Conservation (phyloP, 1,140 invertebrate genomes). For the Zaprionus taronus region DNA sequence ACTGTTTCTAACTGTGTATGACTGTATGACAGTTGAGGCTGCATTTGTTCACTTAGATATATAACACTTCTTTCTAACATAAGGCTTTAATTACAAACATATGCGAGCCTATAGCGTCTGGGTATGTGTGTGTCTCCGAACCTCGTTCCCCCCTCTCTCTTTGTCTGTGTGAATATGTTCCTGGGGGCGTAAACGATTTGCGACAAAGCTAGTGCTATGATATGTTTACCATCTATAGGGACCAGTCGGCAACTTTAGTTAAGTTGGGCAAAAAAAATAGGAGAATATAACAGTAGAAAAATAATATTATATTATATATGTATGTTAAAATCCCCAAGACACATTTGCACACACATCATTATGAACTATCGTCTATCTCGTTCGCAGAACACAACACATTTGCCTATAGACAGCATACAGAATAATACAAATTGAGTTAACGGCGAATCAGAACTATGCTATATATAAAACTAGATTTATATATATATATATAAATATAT, state of each 20-base stretch:
- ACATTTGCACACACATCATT: constrained; percentile 2
- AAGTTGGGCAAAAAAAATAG: constrained; percentile 17
- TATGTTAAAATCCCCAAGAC: constrained; percentile 7
- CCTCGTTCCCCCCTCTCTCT: neutral
- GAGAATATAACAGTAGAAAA: constrained; percentile 14
- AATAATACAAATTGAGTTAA: constrained; percentile 54
- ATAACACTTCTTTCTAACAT: constrained; percentile 25
- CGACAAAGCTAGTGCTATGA: constrained; percentile 32
- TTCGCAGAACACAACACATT: neutral
- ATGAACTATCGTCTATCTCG: neutral
- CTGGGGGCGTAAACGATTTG: constrained; percentile 19
- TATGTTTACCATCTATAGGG: constrained; percentile 37
- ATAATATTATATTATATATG: neutral
- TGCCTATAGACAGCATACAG: constrained; percentile 20
- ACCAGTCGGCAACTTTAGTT: constrained; percentile 40
- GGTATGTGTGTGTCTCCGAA: constrained; percentile 4
- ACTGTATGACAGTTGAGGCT: constrained; percentile 55
- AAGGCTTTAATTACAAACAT: constrained; percentile 36
- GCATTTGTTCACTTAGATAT: constrained; percentile 31
- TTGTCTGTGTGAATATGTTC: constrained; percentile 6
- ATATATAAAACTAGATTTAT: constrained; percentile 14
- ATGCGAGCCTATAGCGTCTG: neutral
- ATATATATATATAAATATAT: constrained; percentile 13
- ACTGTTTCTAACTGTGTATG: constrained; percentile 42
- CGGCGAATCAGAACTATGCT: constrained; percentile 14